Base-by-base conservation (phyloP, 1,140 invertebrate species). In the Mactra quadrangularis region DNA sequence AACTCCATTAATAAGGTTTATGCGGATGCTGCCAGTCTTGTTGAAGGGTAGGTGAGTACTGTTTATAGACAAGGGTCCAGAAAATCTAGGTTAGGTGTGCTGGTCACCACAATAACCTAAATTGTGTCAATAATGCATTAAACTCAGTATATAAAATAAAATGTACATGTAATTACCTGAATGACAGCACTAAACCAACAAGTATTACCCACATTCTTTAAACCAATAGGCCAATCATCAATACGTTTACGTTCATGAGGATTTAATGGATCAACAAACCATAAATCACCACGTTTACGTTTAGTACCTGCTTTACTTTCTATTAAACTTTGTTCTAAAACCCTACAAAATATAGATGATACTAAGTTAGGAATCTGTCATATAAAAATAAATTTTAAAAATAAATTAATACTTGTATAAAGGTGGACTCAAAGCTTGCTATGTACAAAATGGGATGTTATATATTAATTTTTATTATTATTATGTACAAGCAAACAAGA, bases 151-250 rank as follows among this genome's bases (percentile, higher is more conserved):
- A n/a, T n/a, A n/a, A n/a, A n/a, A n/a, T n/a, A n/a, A n/a, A n/a
- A n/a, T n/a, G n/a, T n/a, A n/a, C n/a, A n/a, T n/a, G n/a, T n/a
- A 57, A 9, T 57, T 50, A 93, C 92, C 90, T 94, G 94, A 79
- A 94, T 94, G 22, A 94, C 93, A 84, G 94, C 93, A 88, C 93
- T 94, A 86, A 94, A 94, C 94, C 94, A 94, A 87, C 94, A 94
- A 0, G 94, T 94, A 74, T 94, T 94, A n/a, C 94, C 94, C 27
- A 94, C 93, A 90, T 94, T 94, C 87, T 94, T 94, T 29, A 94
- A 87, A 15, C 94, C 94, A 50, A 94, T 94, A 33, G 94, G 94
- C 90, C 92, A 93, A 11, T 90, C 88, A 7, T 90, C 89, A 22
- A 90, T 87, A 60, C 94, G 86, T 62, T 92, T 92, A 66, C 93